These are phyloP conservation scores for Chionomys nivalis DNA, from an alignment of 2,113 vertebrate species.

Conservation along the genomic window DNA sequence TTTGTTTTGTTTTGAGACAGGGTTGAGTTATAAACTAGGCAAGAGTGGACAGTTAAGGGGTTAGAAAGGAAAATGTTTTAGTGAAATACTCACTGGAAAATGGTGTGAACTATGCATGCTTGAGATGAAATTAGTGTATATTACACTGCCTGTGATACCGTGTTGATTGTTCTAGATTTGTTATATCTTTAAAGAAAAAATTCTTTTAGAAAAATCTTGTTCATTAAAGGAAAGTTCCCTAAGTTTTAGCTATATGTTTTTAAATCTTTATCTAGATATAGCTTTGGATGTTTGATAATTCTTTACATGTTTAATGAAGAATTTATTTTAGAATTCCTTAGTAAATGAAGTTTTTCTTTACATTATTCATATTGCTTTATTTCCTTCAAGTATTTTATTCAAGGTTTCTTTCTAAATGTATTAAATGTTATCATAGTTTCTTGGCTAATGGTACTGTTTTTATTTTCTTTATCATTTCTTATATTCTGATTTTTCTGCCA, in stretches of 20 bases:
- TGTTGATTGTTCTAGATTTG: conserved; percentile 38
- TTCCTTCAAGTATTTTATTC: conserved; percentile 51
- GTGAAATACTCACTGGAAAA: conserved; percentile 38
- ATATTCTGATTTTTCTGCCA: conserved; percentile 27
- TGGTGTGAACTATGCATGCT: conserved; percentile 30
- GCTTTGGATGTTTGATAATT: conserved; percentile 34
- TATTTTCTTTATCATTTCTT: not conserved
- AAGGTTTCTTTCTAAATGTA: conserved; percentile 52
- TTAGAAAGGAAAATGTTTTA: conserved; percentile 52
- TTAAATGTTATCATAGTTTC: conserved; percentile 33
- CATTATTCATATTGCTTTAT: conserved; percentile 17
- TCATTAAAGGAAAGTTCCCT: not conserved
- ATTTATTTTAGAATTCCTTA: conserved; percentile 61
- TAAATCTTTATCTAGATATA: conserved; percentile 19
- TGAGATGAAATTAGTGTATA: conserved; percentile 48
- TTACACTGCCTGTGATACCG: not conserved
- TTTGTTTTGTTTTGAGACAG: not conserved
- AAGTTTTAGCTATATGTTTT: conserved; percentile 17
- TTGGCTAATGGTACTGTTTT: conserved; percentile 27
- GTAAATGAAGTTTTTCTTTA: conserved; percentile 58
- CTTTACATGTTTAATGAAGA: conserved; percentile 56
- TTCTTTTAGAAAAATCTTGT: not conserved
- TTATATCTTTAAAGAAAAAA: not conserved
- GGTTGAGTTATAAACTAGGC: not conserved
- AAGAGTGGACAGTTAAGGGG: conserved; percentile 42